Percentiles rank a stretch among this genome's conserved stretches.
Evolutionary conservation across 2,113 vertebrate genomes (phyloP).

Genomic region (Damaliscus lunatus): DNA sequence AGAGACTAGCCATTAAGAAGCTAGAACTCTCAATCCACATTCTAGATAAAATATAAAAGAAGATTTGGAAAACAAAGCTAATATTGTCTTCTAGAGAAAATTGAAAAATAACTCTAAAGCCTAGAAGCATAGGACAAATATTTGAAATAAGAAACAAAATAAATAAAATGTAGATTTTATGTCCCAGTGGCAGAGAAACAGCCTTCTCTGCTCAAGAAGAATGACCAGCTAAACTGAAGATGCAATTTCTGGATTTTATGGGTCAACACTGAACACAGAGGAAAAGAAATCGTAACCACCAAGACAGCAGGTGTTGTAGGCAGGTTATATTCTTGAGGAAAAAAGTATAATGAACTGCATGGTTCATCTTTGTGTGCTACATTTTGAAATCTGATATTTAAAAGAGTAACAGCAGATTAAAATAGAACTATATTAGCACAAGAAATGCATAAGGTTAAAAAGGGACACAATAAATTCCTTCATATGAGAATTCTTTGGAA

Average conservation of each 20-base stretch:
- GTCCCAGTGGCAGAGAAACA: neutral
- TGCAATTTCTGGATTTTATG: neutral
- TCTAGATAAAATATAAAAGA: slow-evolving; percentile 1
- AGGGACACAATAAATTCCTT: neutral
- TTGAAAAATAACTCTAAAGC: neutral
- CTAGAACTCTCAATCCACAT: neutral
- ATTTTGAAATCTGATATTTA: slow-evolving; percentile 47
- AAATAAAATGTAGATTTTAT: neutral
- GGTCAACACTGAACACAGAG: neutral
- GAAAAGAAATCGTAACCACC: neutral
- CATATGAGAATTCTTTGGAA: slow-evolving; percentile 1
- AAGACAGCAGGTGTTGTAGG: neutral
- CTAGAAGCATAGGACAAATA: neutral
- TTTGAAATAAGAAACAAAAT: neutral
- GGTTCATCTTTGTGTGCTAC: neutral
- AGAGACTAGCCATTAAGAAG: neutral
- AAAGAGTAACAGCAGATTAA: slow-evolving; percentile 21
- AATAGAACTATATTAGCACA: slow-evolving; percentile 1
- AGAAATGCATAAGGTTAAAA: neutral
- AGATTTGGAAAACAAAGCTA: neutral
- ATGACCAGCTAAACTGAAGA: neutral
- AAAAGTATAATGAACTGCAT: neutral
- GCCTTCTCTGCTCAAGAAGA: neutral
- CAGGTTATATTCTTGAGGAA: neutral
- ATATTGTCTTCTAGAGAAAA: neutral